These are phyloP conservation scores for Tigriopus japonicus DNA, from an alignment of 1,140 invertebrate genomes.

Conservation along the genomic window DNA sequence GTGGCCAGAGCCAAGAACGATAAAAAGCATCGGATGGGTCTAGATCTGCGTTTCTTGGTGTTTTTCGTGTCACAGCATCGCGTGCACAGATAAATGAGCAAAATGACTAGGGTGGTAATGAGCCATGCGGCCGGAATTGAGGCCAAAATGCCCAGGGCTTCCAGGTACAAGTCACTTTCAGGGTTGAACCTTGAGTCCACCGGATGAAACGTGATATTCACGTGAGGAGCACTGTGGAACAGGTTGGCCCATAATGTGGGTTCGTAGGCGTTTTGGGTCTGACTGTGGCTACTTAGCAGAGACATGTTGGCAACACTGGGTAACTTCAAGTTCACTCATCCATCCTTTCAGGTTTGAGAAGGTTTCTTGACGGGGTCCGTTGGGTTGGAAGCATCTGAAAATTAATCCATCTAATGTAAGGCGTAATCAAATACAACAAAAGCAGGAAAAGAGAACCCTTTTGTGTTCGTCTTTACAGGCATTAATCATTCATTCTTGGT, in stretches of 20 bases:
- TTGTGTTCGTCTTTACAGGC: too few species aligned
- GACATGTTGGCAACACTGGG: background rate
- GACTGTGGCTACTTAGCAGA: background rate
- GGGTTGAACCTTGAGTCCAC: slow-evolving; percentile 81
- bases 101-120: slow-evolving; percentile 63
- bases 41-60: slow-evolving; percentile 31
- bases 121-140: slow-evolving; percentile 74
- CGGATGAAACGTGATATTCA: slow-evolving; percentile 52
- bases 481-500: too few species aligned
- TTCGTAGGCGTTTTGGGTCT: background rate
- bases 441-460: too few species aligned
- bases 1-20: slow-evolving; percentile 47
- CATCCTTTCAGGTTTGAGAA: too few species aligned
- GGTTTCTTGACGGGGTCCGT: too few species aligned
- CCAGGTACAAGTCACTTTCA: slow-evolving; percentile 63
- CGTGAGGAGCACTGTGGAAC: slow-evolving; percentile 24
- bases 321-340: too few species aligned
- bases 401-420: too few species aligned
- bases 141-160: slow-evolving; percentile 75
- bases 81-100: slow-evolving; percentile 73
- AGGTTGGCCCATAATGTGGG: slow-evolving; percentile 18
- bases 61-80: slow-evolving; percentile 77
- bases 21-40: slow-evolving; percentile 6
- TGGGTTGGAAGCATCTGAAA: too few species aligned
- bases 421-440: too few species aligned